Evolutionary conservation across 2,113 vertebrate genomes (phyloP).

Genomic region (Percopsis transmontana): DNA sequence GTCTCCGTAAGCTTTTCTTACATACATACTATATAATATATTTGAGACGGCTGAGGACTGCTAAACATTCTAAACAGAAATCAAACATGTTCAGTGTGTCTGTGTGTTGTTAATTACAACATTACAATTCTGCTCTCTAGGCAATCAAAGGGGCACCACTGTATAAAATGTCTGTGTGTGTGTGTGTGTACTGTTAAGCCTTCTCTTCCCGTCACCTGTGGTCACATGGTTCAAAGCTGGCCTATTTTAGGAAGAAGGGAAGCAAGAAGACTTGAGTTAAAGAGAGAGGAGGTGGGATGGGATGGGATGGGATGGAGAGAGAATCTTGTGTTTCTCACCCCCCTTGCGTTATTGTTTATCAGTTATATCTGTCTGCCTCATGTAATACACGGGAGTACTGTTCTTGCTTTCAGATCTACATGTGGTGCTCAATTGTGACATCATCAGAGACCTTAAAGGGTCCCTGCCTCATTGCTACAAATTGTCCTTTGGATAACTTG

Average conservation of each 20-base stretch:
- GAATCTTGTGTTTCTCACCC: conserved; percentile 40
- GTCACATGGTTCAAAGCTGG: conserved; percentile 70
- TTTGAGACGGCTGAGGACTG: no score
- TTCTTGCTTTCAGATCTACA: conserved; percentile 2
- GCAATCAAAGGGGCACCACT: neutral
- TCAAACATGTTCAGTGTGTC: neutral
- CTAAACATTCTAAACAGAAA: neutral
- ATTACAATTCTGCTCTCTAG: no score
- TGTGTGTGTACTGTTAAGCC: conserved; percentile 39
- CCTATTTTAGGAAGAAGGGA: conserved; percentile 62
- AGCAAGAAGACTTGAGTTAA: conserved; percentile 6
- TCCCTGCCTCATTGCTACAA: neutral
- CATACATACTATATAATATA: no score
- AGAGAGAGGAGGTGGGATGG: no score
- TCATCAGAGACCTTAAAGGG: conserved; percentile 53
- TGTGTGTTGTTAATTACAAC: no score
- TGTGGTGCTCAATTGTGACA: conserved; percentile 25
- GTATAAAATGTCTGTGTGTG: neutral
- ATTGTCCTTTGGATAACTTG: no score
- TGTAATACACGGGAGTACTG: neutral
- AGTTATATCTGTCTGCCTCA: neutral
- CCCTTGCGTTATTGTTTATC: neutral
- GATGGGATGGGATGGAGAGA: neutral
- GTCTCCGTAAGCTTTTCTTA: no score
- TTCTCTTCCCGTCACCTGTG: conserved; percentile 54